Percentiles rank a stretch among this genome's conserved stretches.
phyloP scores from a whole-genome alignment of 2,113 vertebrate genomes.

The Psittacula cyanocephala region DNA sequence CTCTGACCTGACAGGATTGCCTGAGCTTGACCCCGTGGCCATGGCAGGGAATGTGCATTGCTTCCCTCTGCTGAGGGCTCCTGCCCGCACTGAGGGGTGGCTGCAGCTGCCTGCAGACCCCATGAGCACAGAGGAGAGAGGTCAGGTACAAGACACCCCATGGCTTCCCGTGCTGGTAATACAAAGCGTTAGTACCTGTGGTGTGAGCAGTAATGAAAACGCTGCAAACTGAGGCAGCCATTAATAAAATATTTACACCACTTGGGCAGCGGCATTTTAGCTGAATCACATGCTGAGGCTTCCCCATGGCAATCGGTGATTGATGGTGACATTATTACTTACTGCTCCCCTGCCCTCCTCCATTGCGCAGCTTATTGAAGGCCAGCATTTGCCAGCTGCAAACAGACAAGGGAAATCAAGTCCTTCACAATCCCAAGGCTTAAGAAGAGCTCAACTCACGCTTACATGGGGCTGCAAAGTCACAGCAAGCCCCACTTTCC shows the following conservation, averaged over 20 bases:
- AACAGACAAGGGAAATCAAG: background rate
- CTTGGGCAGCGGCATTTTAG: rapidly evolving
- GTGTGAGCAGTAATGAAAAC: background rate
- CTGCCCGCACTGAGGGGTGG: background rate
- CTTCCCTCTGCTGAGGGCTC: background rate
- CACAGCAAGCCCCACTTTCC: background rate
- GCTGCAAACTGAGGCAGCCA: background rate
- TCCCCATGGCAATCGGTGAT: background rate
- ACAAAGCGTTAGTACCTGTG: background rate
- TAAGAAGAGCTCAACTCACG: background rate
- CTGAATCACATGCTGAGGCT: rapidly evolving
- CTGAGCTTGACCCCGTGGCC: rapidly evolving
- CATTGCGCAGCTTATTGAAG: background rate
- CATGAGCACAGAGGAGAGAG: rapidly evolving
- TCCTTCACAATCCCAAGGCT: background rate
- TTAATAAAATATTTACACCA: background rate
- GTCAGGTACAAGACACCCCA: rapidly evolving
- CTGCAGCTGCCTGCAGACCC: background rate
- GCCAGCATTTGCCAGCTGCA: background rate
- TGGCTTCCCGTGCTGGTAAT: background rate
- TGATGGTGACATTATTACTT: background rate
- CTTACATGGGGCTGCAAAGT: rapidly evolving
- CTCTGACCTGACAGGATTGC: rapidly evolving
- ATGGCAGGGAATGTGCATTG: rapidly evolving
- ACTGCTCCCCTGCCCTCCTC: background rate